These are phyloP conservation scores for Gymnoscopelus microlampas DNA, from an alignment of 2,797 vertebrate species.

Conservation along the genomic window DNA sequence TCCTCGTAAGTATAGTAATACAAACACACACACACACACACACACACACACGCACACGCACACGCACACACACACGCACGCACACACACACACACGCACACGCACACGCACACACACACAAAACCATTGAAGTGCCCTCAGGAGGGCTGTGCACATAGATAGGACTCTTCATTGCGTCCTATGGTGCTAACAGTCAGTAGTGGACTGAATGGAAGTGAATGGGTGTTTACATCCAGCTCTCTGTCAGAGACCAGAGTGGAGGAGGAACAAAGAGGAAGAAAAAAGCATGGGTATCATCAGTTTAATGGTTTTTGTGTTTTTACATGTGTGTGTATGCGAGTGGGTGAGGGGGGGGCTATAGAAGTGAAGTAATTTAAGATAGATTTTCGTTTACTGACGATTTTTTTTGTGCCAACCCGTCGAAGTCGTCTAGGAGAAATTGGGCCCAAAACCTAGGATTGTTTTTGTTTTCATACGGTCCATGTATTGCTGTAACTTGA, in stretches of 20 bases:
- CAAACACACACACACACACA: neutral
- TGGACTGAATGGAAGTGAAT: neutral
- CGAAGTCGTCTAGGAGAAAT: too few species aligned
- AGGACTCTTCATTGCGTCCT: constrained; percentile 26
- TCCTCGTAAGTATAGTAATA: too few species aligned
- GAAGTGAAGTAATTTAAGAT: too few species aligned
- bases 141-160: constrained; percentile 47
- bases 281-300: neutral
- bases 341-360: too few species aligned
- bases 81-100: constrained; percentile 38
- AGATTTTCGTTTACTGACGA: too few species aligned
- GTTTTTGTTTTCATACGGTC: too few species aligned
- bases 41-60: constrained; percentile 11
- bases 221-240: neutral
- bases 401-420: too few species aligned
- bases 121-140: constrained; percentile 39
- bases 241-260: constrained; percentile 16
- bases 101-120: constrained; percentile 23
- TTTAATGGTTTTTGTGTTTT: constrained; percentile 11
- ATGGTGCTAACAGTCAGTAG: constrained; percentile 15
- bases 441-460: too few species aligned
- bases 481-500: too few species aligned
- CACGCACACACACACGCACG: constrained; percentile 24
- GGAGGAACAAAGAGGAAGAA: neutral
- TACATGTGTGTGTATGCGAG: neutral